phyloP scores from a whole-genome alignment of 2,888 invertebrate species.

The Leucophenga maculata region DNA sequence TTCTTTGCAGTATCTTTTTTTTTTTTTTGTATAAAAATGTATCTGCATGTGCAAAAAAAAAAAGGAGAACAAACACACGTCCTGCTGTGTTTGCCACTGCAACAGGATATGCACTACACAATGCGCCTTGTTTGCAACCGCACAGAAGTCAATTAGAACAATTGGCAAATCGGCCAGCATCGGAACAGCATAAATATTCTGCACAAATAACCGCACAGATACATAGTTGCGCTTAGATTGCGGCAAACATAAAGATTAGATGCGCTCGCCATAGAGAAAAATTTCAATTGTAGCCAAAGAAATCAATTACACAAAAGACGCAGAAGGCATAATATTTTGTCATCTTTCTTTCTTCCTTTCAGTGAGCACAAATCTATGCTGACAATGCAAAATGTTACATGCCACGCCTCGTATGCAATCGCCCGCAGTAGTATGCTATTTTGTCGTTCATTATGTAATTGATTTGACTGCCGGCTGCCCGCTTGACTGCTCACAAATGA shows the following conservation, averaged over 20 bases:
- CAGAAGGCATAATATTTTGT: conserved; percentile 44
- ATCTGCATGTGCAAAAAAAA: conserved; percentile 11
- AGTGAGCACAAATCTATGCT: not conserved
- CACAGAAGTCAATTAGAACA: conserved; percentile 61
- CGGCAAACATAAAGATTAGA: conserved; percentile 6
- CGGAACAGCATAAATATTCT: conserved; percentile 30
- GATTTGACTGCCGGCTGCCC: conserved; percentile 55
- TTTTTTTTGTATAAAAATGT: not conserved
- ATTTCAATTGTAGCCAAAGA: not conserved
- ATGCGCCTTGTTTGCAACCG: conserved; percentile 46
- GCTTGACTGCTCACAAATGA: conserved; percentile 27
- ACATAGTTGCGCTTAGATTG: not conserved
- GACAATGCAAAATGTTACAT: not conserved
- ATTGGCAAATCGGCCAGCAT: conserved; percentile 16
- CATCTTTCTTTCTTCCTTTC: conserved; percentile 26
- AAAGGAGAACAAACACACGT: conserved; percentile 41
- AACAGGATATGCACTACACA: conserved; percentile 12
- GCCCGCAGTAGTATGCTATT: conserved; percentile 21
- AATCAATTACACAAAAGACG: not conserved
- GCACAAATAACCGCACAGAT: conserved; percentile 28
- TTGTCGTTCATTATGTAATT: conserved; percentile 60
- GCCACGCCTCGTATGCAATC: conserved; percentile 12
- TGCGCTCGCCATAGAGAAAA: conserved; percentile 15
- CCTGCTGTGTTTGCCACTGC: conserved; percentile 48
- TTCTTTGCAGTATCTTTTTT: not conserved